Percentiles rank a stretch among this genome's conserved stretches.
phyloP scores from a whole-genome alignment of 2,888 invertebrate species.

The Chelonus formosanus region DNA sequence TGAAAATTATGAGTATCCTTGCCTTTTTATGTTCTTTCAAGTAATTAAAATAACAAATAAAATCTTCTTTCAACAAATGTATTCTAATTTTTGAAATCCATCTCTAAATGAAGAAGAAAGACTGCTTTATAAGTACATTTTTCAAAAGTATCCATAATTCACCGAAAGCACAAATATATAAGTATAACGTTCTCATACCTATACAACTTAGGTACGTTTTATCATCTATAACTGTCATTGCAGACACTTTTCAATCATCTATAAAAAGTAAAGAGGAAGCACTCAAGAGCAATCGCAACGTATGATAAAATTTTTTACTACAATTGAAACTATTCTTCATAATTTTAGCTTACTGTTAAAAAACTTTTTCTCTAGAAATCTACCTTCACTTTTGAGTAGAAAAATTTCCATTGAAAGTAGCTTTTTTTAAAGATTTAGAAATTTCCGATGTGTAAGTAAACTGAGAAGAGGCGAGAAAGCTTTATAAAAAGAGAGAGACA shows the following conservation, averaged over 20 bases:
- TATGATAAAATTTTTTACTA: constrained; percentile 21
- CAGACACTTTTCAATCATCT: constrained; percentile 12
- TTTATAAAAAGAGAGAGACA: constrained; percentile 31
- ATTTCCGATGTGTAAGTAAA: constrained; percentile 40
- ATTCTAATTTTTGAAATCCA: too few species aligned
- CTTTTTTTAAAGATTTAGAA: constrained; percentile 30
- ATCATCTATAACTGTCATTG: constrained; percentile 13
- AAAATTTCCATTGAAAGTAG: constrained; percentile 29
- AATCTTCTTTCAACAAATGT: too few species aligned
- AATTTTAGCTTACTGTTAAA: background rate
- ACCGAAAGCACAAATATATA: too few species aligned
- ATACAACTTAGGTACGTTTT: constrained; percentile 24
- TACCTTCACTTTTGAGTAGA: constrained; percentile 12
- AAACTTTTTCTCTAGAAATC: constrained; percentile 6
- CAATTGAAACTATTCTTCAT: constrained; percentile 12
- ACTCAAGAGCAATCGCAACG: constrained; percentile 27
- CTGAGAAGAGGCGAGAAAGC: constrained; percentile 14
- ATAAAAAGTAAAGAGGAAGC: constrained; percentile 23
- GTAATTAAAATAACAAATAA: too few species aligned
- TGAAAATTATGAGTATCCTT: too few species aligned
- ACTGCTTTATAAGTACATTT: too few species aligned
- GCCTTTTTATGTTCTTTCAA: too few species aligned
- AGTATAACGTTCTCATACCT: background rate
- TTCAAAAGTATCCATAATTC: too few species aligned
- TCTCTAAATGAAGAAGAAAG: too few species aligned